Conservation (phyloP, 2,888 invertebrate species). For the Pilophorus perplexus region DNA sequence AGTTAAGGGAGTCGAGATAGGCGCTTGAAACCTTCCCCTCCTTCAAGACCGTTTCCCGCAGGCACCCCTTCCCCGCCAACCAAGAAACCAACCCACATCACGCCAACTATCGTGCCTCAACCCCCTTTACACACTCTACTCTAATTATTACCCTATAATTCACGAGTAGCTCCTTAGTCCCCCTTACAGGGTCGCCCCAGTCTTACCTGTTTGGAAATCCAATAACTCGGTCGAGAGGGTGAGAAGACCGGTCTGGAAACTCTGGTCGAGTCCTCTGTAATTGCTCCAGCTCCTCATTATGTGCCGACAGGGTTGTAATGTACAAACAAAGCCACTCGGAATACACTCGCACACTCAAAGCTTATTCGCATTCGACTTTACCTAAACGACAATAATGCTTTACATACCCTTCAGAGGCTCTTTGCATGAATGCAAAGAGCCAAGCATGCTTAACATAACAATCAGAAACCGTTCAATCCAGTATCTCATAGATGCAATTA, state of each 20-base stretch:
- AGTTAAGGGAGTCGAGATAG: conserved; percentile 19
- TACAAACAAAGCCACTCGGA: conserved; percentile 14
- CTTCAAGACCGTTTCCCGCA: no score
- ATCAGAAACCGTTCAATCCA: no score
- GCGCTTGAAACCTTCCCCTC: neutral
- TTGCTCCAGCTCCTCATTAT: conserved; percentile 11
- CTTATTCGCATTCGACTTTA: no score
- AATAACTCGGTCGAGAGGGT: conserved; percentile 1
- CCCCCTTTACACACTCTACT: conserved; percentile 18
- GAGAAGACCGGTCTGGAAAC: neutral
- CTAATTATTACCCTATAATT: conserved; percentile 20
- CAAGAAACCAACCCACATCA: no score
- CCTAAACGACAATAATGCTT: no score
- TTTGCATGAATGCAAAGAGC: no score
- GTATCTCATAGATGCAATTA: no score
- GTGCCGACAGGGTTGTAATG: conserved; percentile 12
- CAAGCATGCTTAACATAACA: no score
- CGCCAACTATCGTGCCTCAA: conserved; percentile 17
- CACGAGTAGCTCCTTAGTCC: conserved; percentile 9
- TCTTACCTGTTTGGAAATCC: conserved; percentile 20
- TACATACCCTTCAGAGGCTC: no score
- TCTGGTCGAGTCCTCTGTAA: neutral
- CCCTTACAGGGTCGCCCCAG: neutral
- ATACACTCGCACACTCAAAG: no score
- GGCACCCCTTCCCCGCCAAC: no score